These are phyloP conservation scores for Mesocentrotus franciscanus DNA, from an alignment of 53 echinoderm and acorn worm genomes.

Conservation along the genomic window DNA sequence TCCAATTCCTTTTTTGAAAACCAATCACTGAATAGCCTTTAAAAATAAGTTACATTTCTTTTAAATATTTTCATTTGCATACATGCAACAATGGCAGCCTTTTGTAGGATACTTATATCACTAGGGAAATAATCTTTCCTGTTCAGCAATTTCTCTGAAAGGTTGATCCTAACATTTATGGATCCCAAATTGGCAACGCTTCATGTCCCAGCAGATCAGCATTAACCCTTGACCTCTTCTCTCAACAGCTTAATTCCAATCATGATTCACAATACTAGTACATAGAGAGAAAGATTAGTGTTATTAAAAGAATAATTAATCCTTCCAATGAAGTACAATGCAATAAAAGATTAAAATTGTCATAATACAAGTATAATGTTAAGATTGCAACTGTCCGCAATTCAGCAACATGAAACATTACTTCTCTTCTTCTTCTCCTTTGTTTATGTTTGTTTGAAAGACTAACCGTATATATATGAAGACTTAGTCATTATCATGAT, in stretches of 20 bases:
- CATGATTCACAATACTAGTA: background rate
- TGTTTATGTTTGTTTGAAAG: constrained; percentile 54
- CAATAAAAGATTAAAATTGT: constrained; percentile 11
- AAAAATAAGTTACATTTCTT: too few species aligned
- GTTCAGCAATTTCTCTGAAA: background rate
- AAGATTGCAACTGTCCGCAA: constrained; percentile 69
- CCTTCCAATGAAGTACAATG: background rate
- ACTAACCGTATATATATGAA: constrained; percentile 66
- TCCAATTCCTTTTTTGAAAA: background rate
- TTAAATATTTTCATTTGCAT: too few species aligned
- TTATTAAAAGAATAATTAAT: background rate
- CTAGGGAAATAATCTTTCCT: background rate
- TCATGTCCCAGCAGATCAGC: background rate
- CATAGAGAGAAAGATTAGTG: constrained; percentile 16
- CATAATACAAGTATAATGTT: constrained; percentile 39
- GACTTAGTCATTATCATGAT: constrained; percentile 52
- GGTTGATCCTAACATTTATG: background rate
- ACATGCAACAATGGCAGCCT: background rate
- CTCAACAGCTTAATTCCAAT: background rate
- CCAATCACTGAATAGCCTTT: too few species aligned
- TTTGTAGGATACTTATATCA: background rate
- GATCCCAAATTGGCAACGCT: background rate
- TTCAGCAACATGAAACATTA: constrained; percentile 63
- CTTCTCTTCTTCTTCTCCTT: background rate
- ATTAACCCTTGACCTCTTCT: background rate